A percentile compares a stretch with the other conserved stretches of the same genome.
These are phyloP conservation scores for Martes martes DNA, from an alignment of 2,113 vertebrate genomes.

Conservation along the genomic window DNA sequence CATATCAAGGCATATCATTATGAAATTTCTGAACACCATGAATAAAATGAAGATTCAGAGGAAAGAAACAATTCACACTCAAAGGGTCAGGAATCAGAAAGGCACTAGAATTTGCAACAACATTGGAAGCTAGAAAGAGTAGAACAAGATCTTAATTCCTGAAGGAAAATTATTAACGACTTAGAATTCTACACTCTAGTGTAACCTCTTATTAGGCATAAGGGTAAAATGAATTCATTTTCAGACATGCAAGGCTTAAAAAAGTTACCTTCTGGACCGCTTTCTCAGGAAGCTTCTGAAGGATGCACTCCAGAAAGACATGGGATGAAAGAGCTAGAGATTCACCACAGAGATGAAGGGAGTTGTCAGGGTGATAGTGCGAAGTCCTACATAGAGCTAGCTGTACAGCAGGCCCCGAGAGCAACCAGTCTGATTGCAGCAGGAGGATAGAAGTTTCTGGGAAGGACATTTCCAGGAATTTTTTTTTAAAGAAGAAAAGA, in stretches of 20 bases:
- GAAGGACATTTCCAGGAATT: neutral
- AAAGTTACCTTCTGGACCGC: neutral
- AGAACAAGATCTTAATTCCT: neutral
- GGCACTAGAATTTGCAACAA: neutral
- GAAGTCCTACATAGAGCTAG: neutral
- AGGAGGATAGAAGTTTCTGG: neutral
- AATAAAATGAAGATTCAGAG: neutral
- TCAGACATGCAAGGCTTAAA: neutral
- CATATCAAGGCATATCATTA: neutral
- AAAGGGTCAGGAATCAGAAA: neutral
- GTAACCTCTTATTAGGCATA: neutral
- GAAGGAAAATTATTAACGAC: neutral
- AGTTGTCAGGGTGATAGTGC: neutral
- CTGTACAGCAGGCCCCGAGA: neutral
- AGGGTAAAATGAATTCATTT: neutral
- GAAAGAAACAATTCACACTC: neutral
- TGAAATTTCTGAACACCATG: neutral
- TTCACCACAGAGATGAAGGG: neutral
- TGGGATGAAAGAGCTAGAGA: neutral
- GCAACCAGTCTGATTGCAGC: neutral
- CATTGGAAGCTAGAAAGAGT: neutral
- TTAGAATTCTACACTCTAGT: neutral
- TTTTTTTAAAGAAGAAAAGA: neutral
- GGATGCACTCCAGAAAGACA: neutral
- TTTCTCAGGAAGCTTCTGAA: neutral